A percentile compares a stretch with the other conserved stretches of the same genome.
phyloP scores from a whole-genome alignment of 2,888 invertebrate species.

The Thyatira batis region DNA sequence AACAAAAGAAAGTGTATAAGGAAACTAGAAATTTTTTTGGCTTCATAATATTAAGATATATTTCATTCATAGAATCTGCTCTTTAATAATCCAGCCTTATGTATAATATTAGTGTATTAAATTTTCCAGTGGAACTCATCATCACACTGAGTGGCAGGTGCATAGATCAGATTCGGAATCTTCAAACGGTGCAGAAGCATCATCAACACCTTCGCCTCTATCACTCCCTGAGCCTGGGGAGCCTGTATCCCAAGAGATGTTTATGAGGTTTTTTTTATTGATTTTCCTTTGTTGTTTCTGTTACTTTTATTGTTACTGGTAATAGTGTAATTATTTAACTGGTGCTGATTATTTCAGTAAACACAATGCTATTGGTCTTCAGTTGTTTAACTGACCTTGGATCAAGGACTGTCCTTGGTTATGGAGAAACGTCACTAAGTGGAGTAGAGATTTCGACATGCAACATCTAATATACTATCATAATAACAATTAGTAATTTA shows the following conservation, averaged over 20 bases:
- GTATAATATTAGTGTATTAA: background rate
- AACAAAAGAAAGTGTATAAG: too few relatives aligned
- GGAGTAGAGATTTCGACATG: too few relatives aligned
- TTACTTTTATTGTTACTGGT: background rate
- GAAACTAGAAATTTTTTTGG: too few relatives aligned
- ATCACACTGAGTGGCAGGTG: conserved; percentile 55
- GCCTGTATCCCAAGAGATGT: conserved; percentile 61
- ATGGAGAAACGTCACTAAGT: too few relatives aligned
- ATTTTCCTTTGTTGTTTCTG: background rate
- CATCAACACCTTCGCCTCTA: conserved; percentile 72
- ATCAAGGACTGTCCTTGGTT: too few relatives aligned
- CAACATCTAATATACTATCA: background rate
- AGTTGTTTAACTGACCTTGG: too few relatives aligned
- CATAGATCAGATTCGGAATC: conserved; percentile 65
- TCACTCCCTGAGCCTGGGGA: conserved; percentile 62
- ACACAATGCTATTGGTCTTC: too few relatives aligned
- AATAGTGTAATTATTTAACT: background rate
- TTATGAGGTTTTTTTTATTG: too few relatives aligned
- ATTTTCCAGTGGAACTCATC: conserved; percentile 41
- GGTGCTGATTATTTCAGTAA: too few relatives aligned
- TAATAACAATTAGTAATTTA: background rate
- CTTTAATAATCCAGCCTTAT: background rate
- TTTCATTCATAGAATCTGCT: too few relatives aligned
- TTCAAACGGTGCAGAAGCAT: conserved; percentile 45
- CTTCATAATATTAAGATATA: too few relatives aligned